phyloP scores from a whole-genome alignment of 1,140 invertebrate genomes.

The Semibalanus balanoides region DNA sequence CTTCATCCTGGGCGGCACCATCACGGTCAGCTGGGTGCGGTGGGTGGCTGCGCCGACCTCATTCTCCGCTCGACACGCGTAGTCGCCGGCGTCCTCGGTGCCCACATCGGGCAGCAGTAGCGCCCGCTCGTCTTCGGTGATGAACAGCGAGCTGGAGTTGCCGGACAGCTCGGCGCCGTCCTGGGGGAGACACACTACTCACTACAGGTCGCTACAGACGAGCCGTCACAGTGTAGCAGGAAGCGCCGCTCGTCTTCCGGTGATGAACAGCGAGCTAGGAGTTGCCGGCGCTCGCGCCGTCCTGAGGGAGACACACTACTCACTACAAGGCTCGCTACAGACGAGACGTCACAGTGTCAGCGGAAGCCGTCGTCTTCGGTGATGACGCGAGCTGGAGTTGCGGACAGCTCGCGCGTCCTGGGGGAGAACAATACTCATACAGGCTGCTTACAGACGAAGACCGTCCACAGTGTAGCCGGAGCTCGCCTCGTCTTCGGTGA shows the following conservation, averaged over 20 bases:
- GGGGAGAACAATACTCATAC: too few relatives aligned
- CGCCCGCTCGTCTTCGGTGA: constrained; percentile 6
- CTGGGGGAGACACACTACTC: background rate
- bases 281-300: background rate
- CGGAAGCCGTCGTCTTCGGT: constrained; percentile 6
- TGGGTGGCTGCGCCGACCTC: constrained; percentile 14
- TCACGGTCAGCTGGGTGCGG: constrained; percentile 34
- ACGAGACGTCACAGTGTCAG: too few relatives aligned
- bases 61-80: constrained; percentile 6
- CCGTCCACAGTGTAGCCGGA: too few relatives aligned
- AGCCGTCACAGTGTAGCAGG: too few relatives aligned
- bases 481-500: too few relatives aligned
- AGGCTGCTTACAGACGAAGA: too few relatives aligned
- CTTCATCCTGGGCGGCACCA: constrained; percentile 12
- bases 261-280: background rate
- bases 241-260: constrained; percentile 8
- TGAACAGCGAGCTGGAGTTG: background rate
- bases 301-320: background rate
- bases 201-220: too few relatives aligned
- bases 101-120: constrained; percentile 9
- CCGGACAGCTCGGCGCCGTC: background rate
- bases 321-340: too few relatives aligned
- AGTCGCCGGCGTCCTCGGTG: constrained; percentile 7
- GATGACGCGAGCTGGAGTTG: too few relatives aligned
- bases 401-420: too few relatives aligned